Evolutionary conservation across 2,797 vertebrate genomes (phyloP).

Genomic region (Ceyx erithaca): DNA sequence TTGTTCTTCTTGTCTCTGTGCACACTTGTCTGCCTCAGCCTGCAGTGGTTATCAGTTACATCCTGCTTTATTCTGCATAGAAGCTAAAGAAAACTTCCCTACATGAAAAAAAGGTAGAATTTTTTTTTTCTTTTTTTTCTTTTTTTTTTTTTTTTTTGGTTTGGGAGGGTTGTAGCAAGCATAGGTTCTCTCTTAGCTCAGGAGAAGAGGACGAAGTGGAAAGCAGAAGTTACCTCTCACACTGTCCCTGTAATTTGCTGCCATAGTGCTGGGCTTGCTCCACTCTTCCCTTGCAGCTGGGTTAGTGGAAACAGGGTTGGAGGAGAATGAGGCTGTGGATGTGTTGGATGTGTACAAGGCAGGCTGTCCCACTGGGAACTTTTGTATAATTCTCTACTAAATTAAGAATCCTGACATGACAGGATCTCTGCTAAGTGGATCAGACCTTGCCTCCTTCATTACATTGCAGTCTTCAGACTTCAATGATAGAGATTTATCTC

Average conservation of each 20-base stretch:
- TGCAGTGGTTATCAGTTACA: not conserved
- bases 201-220: not conserved
- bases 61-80: not conserved
- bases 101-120: not conserved
- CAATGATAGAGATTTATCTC: not conserved
- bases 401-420: not conserved
- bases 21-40: not conserved
- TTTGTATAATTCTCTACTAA: not conserved
- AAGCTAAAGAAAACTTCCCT: not conserved
- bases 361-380: not conserved
- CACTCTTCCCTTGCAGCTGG: not conserved
- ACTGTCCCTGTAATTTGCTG: not conserved
- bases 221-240: not conserved
- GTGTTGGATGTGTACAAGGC: not conserved
- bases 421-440: not conserved
- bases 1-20: not conserved
- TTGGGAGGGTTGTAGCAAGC: not conserved
- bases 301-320: not conserved
- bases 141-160: not conserved
- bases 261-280: accelerated
- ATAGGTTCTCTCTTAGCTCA: not conserved
- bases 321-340: not conserved
- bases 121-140: no score
- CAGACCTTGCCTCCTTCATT: not conserved
- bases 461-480: not conserved